These are phyloP conservation scores for Macropodus opercularis DNA, from an alignment of 2,797 vertebrate species.

Conservation along the genomic window DNA sequence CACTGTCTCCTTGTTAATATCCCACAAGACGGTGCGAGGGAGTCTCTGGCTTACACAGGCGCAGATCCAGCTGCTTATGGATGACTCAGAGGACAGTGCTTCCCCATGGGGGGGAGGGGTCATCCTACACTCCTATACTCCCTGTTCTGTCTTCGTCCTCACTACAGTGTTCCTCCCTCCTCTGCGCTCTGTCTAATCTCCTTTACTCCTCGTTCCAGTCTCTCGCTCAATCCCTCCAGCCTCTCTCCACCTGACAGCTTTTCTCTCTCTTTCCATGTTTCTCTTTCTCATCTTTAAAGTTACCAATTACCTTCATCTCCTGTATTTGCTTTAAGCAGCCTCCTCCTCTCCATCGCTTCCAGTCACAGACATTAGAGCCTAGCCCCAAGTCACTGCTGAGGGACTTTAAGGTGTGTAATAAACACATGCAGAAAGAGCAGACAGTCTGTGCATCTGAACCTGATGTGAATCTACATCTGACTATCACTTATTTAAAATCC, in stretches of 20 bases:
- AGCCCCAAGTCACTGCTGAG: constrained; percentile 19
- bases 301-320: constrained; percentile 14
- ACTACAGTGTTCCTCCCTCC: constrained; percentile 16
- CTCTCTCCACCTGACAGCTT: constrained; percentile 48
- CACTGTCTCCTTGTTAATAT: constrained; percentile 48
- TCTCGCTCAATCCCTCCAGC: constrained; percentile 28
- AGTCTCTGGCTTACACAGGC: constrained; percentile 35
- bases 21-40: constrained; percentile 38
- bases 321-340: constrained; percentile 12
- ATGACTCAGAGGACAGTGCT: constrained; percentile 59
- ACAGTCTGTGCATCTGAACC: constrained; percentile 23
- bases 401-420: constrained; percentile 32
- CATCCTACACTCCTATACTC: constrained; percentile 33
- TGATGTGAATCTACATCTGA: constrained; percentile 19
- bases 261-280: constrained; percentile 13
- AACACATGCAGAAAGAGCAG: constrained; percentile 31
- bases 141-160: constrained; percentile 20
- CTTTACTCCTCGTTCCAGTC: constrained; percentile 50
- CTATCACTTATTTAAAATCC: constrained; percentile 40
- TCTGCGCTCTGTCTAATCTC: constrained; percentile 52
- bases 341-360: constrained; percentile 17
- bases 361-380: constrained; percentile 38
- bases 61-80: constrained; percentile 53
- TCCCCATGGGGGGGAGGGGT: constrained; percentile 33
- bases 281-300: constrained; percentile 41